phyloP scores from a whole-genome alignment of 2,888 invertebrate genomes.

The Rhimphoctona megacephalus region DNA sequence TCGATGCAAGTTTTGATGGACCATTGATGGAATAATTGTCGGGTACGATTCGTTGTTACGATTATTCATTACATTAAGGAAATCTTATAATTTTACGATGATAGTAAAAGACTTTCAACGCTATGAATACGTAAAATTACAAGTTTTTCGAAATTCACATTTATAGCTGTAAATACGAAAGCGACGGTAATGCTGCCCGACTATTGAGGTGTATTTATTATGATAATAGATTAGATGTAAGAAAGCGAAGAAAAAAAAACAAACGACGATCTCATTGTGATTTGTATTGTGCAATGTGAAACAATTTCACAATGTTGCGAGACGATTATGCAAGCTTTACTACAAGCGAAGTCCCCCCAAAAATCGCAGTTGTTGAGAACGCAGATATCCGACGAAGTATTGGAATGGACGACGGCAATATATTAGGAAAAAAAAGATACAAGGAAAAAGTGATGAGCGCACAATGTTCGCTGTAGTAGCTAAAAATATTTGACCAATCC shows the following conservation, averaged over 20 bases:
- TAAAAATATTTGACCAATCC: conserved; percentile 27
- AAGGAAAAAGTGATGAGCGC: conserved; percentile 42
- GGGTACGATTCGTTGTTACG: conserved; percentile 35
- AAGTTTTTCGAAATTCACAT: conserved; percentile 47
- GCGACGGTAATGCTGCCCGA: conserved; percentile 75
- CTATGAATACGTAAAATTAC: neutral
- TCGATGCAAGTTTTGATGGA: conserved; percentile 30
- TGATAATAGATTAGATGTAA: conserved; percentile 75
- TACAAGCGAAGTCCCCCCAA: neutral
- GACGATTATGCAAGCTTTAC: conserved; percentile 11
- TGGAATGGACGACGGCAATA: conserved; percentile 15
- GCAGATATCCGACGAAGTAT: neutral
- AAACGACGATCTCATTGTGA: conserved; percentile 80
- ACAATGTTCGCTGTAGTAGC: conserved; percentile 39
- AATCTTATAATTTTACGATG: conserved; percentile 23
- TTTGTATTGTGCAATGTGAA: conserved; percentile 75
- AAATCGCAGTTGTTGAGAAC: neutral
- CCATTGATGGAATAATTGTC: conserved; percentile 28
- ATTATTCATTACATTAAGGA: conserved; percentile 16
- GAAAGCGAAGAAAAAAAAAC: conserved; percentile 43
- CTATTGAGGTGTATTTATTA: conserved; percentile 72
- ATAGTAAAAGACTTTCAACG: neutral
- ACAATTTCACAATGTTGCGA: conserved; percentile 35
- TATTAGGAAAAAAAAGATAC: conserved; percentile 28
- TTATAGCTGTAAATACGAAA: conserved; percentile 75